Evolutionary conservation across 2,113 vertebrate genomes (phyloP).

Genomic region (Chunga burmeisteri): DNA sequence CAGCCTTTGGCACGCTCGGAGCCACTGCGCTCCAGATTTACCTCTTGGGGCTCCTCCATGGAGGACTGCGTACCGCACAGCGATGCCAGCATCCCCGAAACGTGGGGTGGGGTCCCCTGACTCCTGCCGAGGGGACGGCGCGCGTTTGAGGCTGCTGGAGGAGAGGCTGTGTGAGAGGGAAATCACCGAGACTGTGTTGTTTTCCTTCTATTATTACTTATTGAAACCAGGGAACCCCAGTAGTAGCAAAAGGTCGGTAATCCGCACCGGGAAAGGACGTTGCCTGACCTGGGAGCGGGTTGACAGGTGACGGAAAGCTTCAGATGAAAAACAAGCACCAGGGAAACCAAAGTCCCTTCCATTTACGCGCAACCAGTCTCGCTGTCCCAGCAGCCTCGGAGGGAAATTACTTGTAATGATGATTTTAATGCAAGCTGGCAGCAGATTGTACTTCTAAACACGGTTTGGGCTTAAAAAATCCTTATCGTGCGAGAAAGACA

Average conservation of each 20-base stretch:
- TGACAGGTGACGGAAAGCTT: background rate
- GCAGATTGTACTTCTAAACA: background rate
- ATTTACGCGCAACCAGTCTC: background rate
- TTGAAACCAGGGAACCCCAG: background rate
- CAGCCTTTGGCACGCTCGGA: background rate
- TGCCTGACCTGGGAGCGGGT: background rate
- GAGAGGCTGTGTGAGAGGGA: background rate
- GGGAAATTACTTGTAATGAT: background rate
- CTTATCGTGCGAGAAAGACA: no score
- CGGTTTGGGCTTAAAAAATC: background rate
- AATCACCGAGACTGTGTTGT: accelerated
- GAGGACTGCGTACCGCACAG: background rate
- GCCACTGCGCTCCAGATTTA: background rate
- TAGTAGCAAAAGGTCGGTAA: background rate
- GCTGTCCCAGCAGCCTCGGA: background rate
- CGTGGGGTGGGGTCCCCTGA: accelerated
- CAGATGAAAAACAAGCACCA: background rate
- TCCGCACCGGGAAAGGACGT: background rate
- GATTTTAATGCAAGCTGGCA: background rate
- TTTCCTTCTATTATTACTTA: background rate
- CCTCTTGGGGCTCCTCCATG: background rate
- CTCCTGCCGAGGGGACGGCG: background rate
- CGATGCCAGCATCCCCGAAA: background rate
- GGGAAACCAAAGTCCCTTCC: background rate
- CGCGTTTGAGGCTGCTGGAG: background rate